Percentiles rank a stretch among this genome's conserved stretches.
Conservation (phyloP, 2,888 invertebrate species). For the Toxonevra muliebris region DNA sequence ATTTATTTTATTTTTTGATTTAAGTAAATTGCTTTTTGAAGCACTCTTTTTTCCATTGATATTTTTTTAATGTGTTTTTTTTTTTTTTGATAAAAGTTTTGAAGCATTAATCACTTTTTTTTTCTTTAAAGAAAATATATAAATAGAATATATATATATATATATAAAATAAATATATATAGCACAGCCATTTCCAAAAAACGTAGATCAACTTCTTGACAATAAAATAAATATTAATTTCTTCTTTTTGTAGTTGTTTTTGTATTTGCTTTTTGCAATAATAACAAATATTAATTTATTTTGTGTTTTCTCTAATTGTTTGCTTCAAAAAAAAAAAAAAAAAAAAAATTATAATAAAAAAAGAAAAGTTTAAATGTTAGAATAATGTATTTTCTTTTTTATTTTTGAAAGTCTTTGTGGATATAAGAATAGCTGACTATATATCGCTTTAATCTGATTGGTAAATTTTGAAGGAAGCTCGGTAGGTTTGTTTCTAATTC, state of each 20-base stretch:
- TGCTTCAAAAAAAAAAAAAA: not conserved
- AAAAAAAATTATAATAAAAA: too few species aligned
- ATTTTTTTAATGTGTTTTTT: slow-evolving; percentile 21
- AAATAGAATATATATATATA: slow-evolving; percentile 33
- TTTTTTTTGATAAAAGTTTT: not conserved
- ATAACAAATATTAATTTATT: slow-evolving; percentile 41
- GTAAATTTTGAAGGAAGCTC: too few species aligned
- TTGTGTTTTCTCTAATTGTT: slow-evolving; percentile 33
- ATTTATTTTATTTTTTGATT: slow-evolving; percentile 24
- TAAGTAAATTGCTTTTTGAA: slow-evolving; percentile 34
- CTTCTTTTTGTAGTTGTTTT: slow-evolving; percentile 1
- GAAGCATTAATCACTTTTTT: too few species aligned
- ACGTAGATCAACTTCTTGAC: slow-evolving; percentile 96
- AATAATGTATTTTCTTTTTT: not conserved
- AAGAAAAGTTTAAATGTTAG: too few species aligned
- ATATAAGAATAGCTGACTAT: not conserved
- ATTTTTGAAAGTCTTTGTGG: not conserved
- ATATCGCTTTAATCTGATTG: too few species aligned
- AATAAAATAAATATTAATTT: slow-evolving; percentile 48
- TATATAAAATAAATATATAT: slow-evolving; percentile 37
- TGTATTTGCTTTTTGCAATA: slow-evolving; percentile 25
- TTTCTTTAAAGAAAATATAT: slow-evolving; percentile 26
- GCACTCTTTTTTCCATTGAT: slow-evolving; percentile 46
- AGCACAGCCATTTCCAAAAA: slow-evolving; percentile 87
- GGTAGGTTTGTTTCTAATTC: too few species aligned